Conservation (phyloP, 2,888 invertebrate species). For the Amphimallon solstitiale region DNA sequence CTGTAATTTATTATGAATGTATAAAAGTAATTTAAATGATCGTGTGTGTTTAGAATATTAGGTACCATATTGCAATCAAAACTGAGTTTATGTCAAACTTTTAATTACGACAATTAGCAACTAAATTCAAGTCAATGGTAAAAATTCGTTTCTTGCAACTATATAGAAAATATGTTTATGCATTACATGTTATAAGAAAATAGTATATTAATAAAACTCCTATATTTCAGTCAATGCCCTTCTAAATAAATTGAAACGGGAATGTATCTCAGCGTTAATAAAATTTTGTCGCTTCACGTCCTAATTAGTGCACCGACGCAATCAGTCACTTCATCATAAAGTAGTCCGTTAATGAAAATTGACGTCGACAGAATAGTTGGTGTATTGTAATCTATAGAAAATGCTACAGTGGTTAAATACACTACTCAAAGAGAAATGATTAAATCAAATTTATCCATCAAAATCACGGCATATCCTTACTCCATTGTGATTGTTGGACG, state of each 20-base stretch:
- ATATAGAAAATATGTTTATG: too few species aligned
- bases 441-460: neutral
- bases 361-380: constrained; percentile 10
- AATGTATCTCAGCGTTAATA: constrained; percentile 6
- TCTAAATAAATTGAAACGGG: constrained; percentile 16
- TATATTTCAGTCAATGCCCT: constrained; percentile 13
- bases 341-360: constrained; percentile 24
- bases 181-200: too few species aligned
- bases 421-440: neutral
- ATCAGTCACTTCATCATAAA: neutral
- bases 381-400: neutral
- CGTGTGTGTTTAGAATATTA: too few species aligned
- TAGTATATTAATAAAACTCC: constrained; percentile 5
- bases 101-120: too few species aligned
- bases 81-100: too few species aligned
- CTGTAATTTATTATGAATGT: too few species aligned
- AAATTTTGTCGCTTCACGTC: constrained; percentile 8
- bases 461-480: too few species aligned
- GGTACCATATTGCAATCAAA: too few species aligned
- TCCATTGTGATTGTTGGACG: too few species aligned
- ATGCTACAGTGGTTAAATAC: neutral
- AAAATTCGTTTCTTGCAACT: too few species aligned
- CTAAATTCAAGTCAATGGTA: too few species aligned
- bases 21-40: too few species aligned
- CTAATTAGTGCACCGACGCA: constrained; percentile 2